Conservation (phyloP, 2,888 invertebrate genomes). For the Drosophila meridionalis region DNA sequence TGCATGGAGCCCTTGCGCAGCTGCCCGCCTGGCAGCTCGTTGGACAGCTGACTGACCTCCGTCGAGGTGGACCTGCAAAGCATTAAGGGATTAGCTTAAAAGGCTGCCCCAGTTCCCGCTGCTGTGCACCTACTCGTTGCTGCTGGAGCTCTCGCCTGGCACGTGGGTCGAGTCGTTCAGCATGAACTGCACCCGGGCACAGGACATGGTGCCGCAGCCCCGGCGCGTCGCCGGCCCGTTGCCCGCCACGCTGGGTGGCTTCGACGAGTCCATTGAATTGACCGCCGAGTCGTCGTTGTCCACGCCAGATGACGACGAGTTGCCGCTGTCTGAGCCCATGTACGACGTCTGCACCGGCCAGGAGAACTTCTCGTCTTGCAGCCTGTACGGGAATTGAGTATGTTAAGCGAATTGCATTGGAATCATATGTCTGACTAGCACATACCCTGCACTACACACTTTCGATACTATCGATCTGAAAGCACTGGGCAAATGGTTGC, state of each 20-base stretch:
- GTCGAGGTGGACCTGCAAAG: slow-evolving; percentile 80
- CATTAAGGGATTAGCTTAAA: background rate
- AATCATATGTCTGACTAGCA: background rate
- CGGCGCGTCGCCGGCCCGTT: slow-evolving; percentile 50
- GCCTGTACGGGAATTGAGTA: slow-evolving; percentile 48
- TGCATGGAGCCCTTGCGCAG: slow-evolving; percentile 81
- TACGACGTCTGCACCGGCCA: slow-evolving; percentile 84
- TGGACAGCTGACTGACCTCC: slow-evolving; percentile 80
- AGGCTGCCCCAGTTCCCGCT: no score
- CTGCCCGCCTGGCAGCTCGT: slow-evolving; percentile 64
- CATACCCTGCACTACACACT: background rate
- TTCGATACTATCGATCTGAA: background rate
- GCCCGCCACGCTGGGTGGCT: slow-evolving; percentile 58
- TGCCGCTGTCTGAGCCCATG: slow-evolving; percentile 78
- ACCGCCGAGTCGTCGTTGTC: slow-evolving; percentile 83
- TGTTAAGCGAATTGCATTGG: background rate
- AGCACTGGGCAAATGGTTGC: background rate
- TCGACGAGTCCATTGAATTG: slow-evolving; percentile 81
- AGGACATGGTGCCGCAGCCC: slow-evolving; percentile 62
- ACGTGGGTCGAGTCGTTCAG: slow-evolving; percentile 81
- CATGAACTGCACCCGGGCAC: slow-evolving; percentile 84
- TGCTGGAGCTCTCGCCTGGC: slow-evolving; percentile 84
- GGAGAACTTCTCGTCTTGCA: slow-evolving; percentile 84
- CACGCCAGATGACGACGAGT: slow-evolving; percentile 83
- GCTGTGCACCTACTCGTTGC: slow-evolving; percentile 81